These are phyloP conservation scores for Slavum lentiscoides DNA, from an alignment of 2,888 invertebrate genomes.

Conservation along the genomic window DNA sequence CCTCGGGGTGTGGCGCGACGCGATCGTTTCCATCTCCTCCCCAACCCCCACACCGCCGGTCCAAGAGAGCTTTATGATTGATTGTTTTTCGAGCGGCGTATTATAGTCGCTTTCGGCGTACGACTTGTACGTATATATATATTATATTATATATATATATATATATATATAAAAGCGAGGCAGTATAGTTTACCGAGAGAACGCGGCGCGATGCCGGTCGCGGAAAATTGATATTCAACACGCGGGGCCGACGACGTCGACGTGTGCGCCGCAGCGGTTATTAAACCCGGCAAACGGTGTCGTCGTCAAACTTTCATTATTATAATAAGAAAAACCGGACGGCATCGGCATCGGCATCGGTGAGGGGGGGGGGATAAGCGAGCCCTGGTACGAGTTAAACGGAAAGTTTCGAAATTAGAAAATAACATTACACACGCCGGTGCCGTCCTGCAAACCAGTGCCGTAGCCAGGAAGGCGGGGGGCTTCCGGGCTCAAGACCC, in stretches of 20 bases:
- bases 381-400: neutral
- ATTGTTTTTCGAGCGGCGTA: conserved; percentile 44
- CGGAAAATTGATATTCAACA: conserved; percentile 49
- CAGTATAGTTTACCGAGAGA: neutral
- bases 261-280: conserved; percentile 21
- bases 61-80: conserved; percentile 49
- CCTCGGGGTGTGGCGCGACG: conserved; percentile 11
- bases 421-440: conserved; percentile 18
- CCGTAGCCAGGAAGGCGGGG: too few relatives aligned
- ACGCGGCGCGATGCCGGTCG: neutral
- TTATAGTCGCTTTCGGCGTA: neutral
- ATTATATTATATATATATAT: too few relatives aligned
- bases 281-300: neutral
- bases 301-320: conserved; percentile 39
- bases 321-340: conserved; percentile 41
- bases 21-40: too few relatives aligned
- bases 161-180: too few relatives aligned
- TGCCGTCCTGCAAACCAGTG: too few relatives aligned
- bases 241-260: conserved; percentile 21
- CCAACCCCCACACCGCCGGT: neutral
- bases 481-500: too few relatives aligned
- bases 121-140: too few relatives aligned
- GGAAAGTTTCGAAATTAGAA: conserved; percentile 48
- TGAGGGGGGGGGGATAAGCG: neutral
- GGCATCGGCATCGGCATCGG: neutral